phyloP scores from a whole-genome alignment of 1,140 invertebrate species.

The Drosophila ambigua region DNA sequence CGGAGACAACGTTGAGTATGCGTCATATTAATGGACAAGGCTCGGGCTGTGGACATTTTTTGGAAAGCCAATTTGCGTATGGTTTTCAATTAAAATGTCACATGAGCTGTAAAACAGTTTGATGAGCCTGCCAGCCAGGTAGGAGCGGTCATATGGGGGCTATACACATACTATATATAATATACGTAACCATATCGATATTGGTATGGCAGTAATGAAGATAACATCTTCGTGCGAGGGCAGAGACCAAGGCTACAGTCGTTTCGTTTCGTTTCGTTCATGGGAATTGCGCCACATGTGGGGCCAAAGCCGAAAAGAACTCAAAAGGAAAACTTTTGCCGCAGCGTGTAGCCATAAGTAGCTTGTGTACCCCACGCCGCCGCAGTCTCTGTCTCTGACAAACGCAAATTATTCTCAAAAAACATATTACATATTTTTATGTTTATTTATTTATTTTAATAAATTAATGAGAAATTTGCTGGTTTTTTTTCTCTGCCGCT shows the following conservation, averaged over 20 bases:
- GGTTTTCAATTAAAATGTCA: slow-evolving; percentile 65
- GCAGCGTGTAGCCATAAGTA: slow-evolving; percentile 15
- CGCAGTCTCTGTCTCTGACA: not conserved
- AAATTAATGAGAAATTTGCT: slow-evolving; percentile 66
- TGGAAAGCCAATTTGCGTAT: slow-evolving; percentile 44
- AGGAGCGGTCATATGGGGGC: slow-evolving; percentile 1
- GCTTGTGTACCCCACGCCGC: not conserved
- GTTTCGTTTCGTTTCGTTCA: not conserved
- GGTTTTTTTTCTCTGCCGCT: slow-evolving; percentile 45
- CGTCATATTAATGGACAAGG: slow-evolving; percentile 47
- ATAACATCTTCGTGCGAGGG: slow-evolving; percentile 13
- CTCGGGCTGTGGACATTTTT: slow-evolving; percentile 22
- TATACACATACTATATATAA: not conserved
- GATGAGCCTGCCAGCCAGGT: slow-evolving; percentile 33
- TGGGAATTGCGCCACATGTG: slow-evolving; percentile 38
- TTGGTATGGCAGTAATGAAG: slow-evolving; percentile 3
- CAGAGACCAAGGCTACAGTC: not conserved
- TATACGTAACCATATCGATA: not conserved
- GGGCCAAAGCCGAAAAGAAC: slow-evolving; percentile 17
- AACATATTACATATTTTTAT: slow-evolving; percentile 30
- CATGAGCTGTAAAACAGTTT: slow-evolving; percentile 45
- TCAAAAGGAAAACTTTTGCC: not conserved
- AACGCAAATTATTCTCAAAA: slow-evolving; percentile 51
- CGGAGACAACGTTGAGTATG: slow-evolving; percentile 42
- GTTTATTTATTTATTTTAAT: slow-evolving; percentile 28